Percentiles rank a stretch among this genome's conserved stretches.
Conservation (phyloP, 2,113 vertebrate genomes). For the Archilochus colubris region DNA sequence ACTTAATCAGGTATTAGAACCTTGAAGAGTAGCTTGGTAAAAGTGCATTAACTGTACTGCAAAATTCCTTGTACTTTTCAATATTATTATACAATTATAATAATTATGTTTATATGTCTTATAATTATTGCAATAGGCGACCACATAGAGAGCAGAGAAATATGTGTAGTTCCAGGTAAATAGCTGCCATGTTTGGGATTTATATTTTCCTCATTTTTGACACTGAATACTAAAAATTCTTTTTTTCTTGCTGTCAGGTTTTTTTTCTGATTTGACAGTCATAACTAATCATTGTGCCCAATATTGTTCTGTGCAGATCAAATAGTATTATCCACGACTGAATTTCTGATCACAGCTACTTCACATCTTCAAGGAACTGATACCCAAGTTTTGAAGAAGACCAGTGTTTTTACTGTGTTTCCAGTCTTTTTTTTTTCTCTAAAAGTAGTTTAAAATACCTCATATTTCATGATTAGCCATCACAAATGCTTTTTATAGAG, state of each 20-base stretch:
- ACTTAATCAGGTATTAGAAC: conserved; percentile 90
- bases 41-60: not conserved
- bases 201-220: not conserved
- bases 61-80: not conserved
- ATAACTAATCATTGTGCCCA: not conserved
- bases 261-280: not conserved
- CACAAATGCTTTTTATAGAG: not conserved
- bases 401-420: not conserved
- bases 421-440: not conserved
- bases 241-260: not conserved
- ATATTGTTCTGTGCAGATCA: not conserved
- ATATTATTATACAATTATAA: not conserved
- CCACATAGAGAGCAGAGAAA: not conserved
- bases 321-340: not conserved
- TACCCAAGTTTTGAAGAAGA: not conserved
- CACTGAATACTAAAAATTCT: not conserved
- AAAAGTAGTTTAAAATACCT: not conserved
- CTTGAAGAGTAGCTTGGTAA: not conserved
- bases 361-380: not conserved
- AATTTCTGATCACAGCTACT: not conserved
- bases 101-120: not conserved
- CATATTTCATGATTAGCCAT: not conserved
- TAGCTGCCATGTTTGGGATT: not conserved
- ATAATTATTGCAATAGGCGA: not conserved
- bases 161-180: not conserved